Evolutionary conservation across 1,140 invertebrate genomes (phyloP), one percentile per base, ranked within the genome.

Genomic region (Trinorchestia longiramus): DNA sequence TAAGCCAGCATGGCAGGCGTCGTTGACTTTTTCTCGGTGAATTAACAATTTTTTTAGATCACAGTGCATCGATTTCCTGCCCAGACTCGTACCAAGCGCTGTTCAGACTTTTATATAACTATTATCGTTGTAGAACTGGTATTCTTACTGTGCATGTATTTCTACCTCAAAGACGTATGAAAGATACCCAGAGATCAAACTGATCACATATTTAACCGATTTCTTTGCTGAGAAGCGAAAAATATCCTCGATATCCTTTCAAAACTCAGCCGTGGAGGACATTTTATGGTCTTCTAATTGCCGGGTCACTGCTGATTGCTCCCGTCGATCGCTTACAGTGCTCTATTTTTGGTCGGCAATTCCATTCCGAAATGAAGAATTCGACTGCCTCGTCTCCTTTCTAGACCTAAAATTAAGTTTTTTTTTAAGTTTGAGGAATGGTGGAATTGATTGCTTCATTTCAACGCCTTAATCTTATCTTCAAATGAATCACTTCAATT

Each of bases 201-300:
- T 90, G n/a, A 8, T 36, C 23, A 15, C 47, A 90, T 42, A 41
- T 43, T 28, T 36, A 11, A 41, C 88, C 88, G 4, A 15, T 90
- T 90, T 42, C 41, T 0, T 43, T 41, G 62, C 43, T 28, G 41
- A 90, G 41, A 43, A 43, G 15, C 88, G 15, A 90, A 42, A 42
- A 90, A 41, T 90, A 42, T 90, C 88, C 15, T 90, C 43, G 43
- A 43, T 42, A 41, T 36, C n/a, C 88, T 28, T 41, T 8, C 40
- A 90, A 90, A 90, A 90, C 88, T 42, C 88, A 42, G n/a, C 41
- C 41, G 3, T 90, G 88, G 88, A 42, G 11, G 88, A 3, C 41
- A 90, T 90, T 90, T 90, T 90, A 43, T 90, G 41, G 88, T 42
- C 88, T 90, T 90, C 88, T 90, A 90, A 90, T 90, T 90, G 43